Base-by-base conservation (phyloP, 2,888 invertebrate species). In the Pandemis cinnamomeana region DNA sequence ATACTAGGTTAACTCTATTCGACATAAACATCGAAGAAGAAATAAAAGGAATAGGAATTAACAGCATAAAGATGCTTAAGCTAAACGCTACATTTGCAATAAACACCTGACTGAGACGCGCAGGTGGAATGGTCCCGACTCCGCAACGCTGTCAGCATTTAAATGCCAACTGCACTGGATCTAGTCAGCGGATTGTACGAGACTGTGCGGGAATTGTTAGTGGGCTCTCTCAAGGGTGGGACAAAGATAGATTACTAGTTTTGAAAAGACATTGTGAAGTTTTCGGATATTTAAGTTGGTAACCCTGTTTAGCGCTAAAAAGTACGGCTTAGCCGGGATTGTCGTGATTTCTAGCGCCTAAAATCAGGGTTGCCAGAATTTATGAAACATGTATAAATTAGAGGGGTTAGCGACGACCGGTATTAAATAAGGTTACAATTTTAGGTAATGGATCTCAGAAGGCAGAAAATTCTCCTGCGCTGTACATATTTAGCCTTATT, bases 261-360 rank as follows among this genome's bases (percentile, higher is more conserved):
- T 36, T 36, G 27, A 36, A 36, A 36, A 36, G 2, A 36, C 27
- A 36, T 36, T 36, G 27, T 36, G 27, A 36, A 36, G 2, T 36
- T 4, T 36, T 36, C 1, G 4, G 27, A 36, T 36, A 36, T 36
- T 36, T 36, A 36, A 0, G 27, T 36, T 36, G 27, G 27, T 36
- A 36, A 36, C 1, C 27, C 3, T 36, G 2, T 27, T 20, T 20
- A 61, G 62, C 8, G 7, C 44, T 41, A 70, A 68, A 70, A 70
- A 61, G n/a, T 11, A 13, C 20, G 20, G 61, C 69, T 69, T 41
- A 69, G 36, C 41, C 60, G 51, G 61, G 62, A 62, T 70, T 70
- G 51, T 20, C 61, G 61, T 48, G 15, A 46, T 44, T 0, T 10
- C 8, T 44, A 36, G 27, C 27, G 2, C 27, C 27, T 36, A 36